Evolutionary conservation across 2,797 vertebrate genomes (phyloP).

Genomic region (Sylvia borin): DNA sequence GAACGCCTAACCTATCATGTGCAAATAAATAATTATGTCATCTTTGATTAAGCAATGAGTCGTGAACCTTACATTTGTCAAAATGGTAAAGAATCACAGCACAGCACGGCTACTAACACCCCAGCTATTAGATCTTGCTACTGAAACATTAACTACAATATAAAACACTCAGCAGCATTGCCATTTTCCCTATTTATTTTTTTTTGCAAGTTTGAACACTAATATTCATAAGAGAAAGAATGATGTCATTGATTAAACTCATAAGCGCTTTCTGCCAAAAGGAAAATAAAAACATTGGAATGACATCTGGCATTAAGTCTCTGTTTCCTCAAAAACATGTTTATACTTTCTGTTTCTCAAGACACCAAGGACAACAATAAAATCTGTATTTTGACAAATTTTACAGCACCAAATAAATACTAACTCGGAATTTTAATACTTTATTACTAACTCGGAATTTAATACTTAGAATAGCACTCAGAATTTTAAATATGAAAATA

Average conservation of each 20-base stretch:
- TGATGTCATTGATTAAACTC: slow-evolving; percentile 43
- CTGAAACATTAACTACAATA: neutral
- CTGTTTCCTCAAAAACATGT: slow-evolving; percentile 44
- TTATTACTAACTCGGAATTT: no score
- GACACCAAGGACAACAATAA: neutral
- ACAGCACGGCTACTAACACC: neutral
- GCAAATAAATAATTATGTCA: neutral
- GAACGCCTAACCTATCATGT: neutral
- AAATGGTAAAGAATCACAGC: neutral
- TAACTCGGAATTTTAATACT: no score
- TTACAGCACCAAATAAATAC: neutral
- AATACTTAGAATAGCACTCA: neutral
- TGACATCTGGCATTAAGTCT: slow-evolving; percentile 25
- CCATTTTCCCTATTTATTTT: no score
- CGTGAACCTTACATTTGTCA: neutral
- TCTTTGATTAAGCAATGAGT: neutral
- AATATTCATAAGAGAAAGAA: neutral
- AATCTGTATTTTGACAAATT: neutral
- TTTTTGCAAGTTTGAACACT: neutral
- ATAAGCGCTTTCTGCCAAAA: neutral
- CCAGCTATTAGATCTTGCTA: neutral
- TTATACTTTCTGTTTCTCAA: slow-evolving; percentile 30
- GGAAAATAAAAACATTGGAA: slow-evolving; percentile 52
- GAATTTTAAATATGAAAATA: neutral
- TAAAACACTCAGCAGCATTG: neutral